Base-by-base conservation (phyloP, 1,140 invertebrate genomes). In the Rhizoglyphus robini region DNA sequence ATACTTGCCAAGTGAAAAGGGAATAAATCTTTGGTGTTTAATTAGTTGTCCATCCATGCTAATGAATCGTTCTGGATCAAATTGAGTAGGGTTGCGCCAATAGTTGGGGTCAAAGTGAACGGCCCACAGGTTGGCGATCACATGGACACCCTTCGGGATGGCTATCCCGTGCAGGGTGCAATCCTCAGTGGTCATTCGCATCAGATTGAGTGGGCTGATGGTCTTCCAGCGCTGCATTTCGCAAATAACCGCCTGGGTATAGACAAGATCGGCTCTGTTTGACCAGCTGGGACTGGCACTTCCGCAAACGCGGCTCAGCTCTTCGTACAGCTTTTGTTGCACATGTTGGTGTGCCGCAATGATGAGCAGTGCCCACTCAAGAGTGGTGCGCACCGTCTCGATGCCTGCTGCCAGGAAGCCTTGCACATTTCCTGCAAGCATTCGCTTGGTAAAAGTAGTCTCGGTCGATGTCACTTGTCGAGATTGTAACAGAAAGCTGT, bases 401-500 rank as follows among this genome's bases (percentile, higher is more conserved):
- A 67, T 72, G 20, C 74, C 75, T 23, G 71, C 74, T 13, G 66
- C 51, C 20, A 74, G 69, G 23, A 76, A 63, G 25, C 67, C 68
- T n/a, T 67, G 30, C 8, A 67, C 63, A 36, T 69, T 69, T 13
- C 49, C 63, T 1, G 36, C 31, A 15, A 71, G 31, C 25, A 73
- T 63, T 23, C 68, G 27, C 34, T 38, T 36, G 15, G 30, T 31
- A 36, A 64, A 68, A 32, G 63, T 36, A 31, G 64, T 51, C 8
- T 15, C 63, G 29, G 73, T 72, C 34, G 81, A 72, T 77, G 36
- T 18, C 18, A 18, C 36, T 41, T 18, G 36, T 8, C 36, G 36
- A 11, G 36, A 41, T 76, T 88, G 82, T 47, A 86, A 79, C 23
- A 92, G 76, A 72, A 90, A 92, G 15, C 83, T 83, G 70, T 92